A percentile compares a stretch with the other conserved stretches of the same genome.
Evolutionary conservation across 1,140 invertebrate genomes (phyloP).

Genomic region (Drosophila azteca): DNA sequence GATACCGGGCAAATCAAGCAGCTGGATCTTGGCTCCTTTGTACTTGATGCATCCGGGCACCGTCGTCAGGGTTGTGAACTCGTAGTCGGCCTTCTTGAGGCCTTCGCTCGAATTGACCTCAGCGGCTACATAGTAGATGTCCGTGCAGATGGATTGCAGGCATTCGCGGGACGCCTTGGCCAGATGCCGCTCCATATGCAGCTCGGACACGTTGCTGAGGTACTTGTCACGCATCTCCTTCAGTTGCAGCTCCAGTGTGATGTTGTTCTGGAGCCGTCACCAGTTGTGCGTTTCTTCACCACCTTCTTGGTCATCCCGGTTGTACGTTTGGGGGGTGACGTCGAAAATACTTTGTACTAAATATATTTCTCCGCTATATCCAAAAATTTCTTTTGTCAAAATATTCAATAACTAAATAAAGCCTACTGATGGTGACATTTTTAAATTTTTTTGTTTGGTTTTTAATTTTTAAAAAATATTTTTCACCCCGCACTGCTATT

Average conservation of each 20-base stretch:
- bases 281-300: too few species aligned
- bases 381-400: too few species aligned
- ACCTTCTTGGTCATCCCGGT: too few species aligned
- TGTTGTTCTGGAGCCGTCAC: conserved; percentile 86
- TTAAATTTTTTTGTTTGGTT: too few species aligned
- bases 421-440: too few species aligned
- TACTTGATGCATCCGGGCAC: conserved; percentile 99
- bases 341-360: too few species aligned
- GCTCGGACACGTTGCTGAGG: conserved; percentile 87
- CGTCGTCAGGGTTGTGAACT: conserved; percentile 99
- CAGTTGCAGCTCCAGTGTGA: conserved; percentile 88
- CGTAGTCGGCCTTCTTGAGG: conserved; percentile 96
- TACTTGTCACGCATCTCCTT: conserved; percentile 91
- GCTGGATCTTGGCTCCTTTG: conserved; percentile 99
- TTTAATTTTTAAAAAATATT: too few species aligned
- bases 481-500: too few species aligned
- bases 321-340: too few species aligned
- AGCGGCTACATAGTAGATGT: conserved; percentile 90
- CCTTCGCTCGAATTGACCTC: conserved; percentile 90
- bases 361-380: too few species aligned
- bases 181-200: conserved; percentile 87
- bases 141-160: conserved; percentile 90
- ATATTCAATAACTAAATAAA: too few species aligned
- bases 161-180: conserved; percentile 88
- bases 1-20: conserved; percentile 99